Evolutionary conservation across 2,888 invertebrate species (phyloP).

Genomic region (Ecliptopera silaceata): DNA sequence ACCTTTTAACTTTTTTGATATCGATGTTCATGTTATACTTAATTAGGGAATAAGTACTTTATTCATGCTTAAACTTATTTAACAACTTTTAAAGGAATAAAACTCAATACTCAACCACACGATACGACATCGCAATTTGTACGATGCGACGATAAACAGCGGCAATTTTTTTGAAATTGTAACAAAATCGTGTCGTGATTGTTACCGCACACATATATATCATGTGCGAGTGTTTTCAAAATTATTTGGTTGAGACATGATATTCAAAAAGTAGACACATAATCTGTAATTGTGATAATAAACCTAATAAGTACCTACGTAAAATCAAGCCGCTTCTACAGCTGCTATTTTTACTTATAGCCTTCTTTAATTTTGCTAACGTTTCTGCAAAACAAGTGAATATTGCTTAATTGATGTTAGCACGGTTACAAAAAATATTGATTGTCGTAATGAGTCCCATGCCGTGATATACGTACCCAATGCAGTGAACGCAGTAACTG

Average conservation of each 20-base stretch:
- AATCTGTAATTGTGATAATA: too few relatives aligned
- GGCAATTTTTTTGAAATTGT: too few relatives aligned
- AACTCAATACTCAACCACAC: too few relatives aligned
- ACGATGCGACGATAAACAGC: too few relatives aligned
- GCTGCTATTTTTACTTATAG: background rate
- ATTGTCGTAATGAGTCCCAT: conserved; percentile 1
- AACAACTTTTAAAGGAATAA: background rate
- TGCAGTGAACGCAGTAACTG: conserved; percentile 56
- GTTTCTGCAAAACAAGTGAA: background rate
- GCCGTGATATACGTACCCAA: conserved; percentile 11
- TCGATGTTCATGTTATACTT: background rate
- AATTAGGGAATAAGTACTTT: background rate
- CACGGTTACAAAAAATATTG: background rate
- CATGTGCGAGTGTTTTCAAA: too few relatives aligned
- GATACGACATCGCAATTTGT: too few relatives aligned
- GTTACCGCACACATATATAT: too few relatives aligned
- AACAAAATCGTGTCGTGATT: too few relatives aligned
- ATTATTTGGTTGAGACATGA: too few relatives aligned
- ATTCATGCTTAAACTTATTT: background rate
- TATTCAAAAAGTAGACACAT: too few relatives aligned
- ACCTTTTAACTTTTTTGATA: conserved; percentile 28
- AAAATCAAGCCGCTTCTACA: too few relatives aligned
- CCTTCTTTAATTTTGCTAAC: background rate
- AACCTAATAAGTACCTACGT: too few relatives aligned
- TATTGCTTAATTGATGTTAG: background rate